A percentile compares a stretch with the other conserved stretches of the same genome.
These are phyloP conservation scores for Hemichromis elongatus DNA, from an alignment of 2,113 vertebrate genomes.

Conservation along the genomic window DNA sequence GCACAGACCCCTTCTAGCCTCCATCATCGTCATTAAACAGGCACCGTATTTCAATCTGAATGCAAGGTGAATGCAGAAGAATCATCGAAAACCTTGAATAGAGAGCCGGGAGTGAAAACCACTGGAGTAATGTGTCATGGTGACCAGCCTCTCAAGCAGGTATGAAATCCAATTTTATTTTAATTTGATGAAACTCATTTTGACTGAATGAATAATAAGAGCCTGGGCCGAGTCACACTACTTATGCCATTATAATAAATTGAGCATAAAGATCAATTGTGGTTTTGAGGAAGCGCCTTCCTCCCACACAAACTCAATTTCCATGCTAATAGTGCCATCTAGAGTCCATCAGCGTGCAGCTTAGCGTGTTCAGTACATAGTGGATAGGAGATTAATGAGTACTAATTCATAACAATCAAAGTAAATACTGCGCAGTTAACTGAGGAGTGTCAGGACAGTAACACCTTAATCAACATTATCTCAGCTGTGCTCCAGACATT, in stretches of 20 bases:
- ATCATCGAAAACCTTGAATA: not conserved
- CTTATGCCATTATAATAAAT: constrained; percentile 8
- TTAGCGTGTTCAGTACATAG: not conserved
- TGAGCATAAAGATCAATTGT: not conserved
- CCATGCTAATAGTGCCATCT: constrained; percentile 58
- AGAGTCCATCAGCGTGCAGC: constrained; percentile 19
- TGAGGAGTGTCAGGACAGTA: not conserved
- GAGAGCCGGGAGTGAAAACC: not conserved
- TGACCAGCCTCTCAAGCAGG: not conserved
- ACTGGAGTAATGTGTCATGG: not conserved
- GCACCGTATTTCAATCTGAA: not conserved
- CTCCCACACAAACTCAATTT: not conserved
- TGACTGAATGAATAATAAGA: not conserved
- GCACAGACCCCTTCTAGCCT: not conserved
- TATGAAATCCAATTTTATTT: not conserved
- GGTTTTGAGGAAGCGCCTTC: not conserved
- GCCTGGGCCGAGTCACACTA: not conserved
- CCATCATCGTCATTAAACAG: not conserved
- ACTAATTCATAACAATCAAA: not conserved
- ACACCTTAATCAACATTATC: not conserved
- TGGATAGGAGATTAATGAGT: not conserved
- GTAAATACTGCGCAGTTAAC: not conserved
- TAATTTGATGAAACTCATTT: not conserved
- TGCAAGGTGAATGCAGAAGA: constrained; percentile 1
- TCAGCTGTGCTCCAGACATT: not conserved